Base-by-base conservation (phyloP, 1,140 invertebrate species). In the Chrysopa pallens region DNA sequence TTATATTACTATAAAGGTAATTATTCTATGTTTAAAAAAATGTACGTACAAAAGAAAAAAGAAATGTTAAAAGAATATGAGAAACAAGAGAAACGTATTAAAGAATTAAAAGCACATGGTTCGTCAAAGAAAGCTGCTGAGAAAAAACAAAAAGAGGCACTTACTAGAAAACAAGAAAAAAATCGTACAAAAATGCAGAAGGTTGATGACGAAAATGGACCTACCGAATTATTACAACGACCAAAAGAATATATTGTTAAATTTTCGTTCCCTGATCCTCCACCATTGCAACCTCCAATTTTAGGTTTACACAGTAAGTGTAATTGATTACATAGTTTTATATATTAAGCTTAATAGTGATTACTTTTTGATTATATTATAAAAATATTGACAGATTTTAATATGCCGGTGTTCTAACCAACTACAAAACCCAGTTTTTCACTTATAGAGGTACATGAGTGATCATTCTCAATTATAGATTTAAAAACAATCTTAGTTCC, bases 11-110 rank as follows among this genome's bases (percentile, higher is more conserved):
- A 99, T 58, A 89, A 93, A 62, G 95, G 95, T 48, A 98, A 98
- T 65, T 99, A 96, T 58, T 89, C 82, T 23, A 90, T 90, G 79
- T 98, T 98, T 60, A 98, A 97, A 64, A 98, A 98, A 64, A 98
- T 98, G 94, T 84, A 86, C 58, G 77, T 81, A 1, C 94, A 98
- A 58, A 98, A 98, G 58, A 70, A 84, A 8, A 90, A 88, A 54
- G 93, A 98, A 62, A 80, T 85, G 69, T 67, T 85, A n/a, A 98
- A 98, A 59, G 91, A 95, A 48, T 98, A 88, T 61, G 95, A 98
- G 58, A 96, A 97, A 57, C 95, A 99, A 60, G 92, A 98, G 58
- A 98, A 96, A 62, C 70, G 79, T 38, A 59, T 99, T 1, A 91
- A 89, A 52, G 91, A 95, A 44, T 54, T 98, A 59, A 99, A 98